phyloP scores from a whole-genome alignment of 2,113 vertebrate genomes.

The Tetrao urogallus region DNA sequence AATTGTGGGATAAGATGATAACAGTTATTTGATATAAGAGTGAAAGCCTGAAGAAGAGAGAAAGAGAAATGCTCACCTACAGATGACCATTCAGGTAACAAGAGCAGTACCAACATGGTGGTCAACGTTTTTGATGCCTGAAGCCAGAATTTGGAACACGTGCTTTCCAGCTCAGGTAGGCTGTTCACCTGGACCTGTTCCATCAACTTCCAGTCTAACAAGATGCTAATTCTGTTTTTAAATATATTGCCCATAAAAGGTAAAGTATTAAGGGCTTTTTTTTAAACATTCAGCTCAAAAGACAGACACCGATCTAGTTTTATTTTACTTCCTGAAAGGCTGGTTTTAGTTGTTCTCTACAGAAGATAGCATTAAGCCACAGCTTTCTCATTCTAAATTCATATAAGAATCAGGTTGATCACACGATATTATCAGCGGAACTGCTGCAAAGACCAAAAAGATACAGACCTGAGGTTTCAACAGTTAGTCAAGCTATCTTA shows the following conservation, averaged over 20 bases:
- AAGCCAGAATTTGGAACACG: not conserved
- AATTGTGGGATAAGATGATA: not conserved
- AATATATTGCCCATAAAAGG: not conserved
- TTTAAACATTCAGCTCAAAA: not conserved
- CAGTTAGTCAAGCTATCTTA: constrained; percentile 27
- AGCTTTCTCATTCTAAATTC: not conserved
- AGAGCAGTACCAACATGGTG: not conserved
- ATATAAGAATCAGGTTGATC: not conserved
- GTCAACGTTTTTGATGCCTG: not conserved
- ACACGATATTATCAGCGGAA: not conserved
- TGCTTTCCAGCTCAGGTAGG: not conserved
- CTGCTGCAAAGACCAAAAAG: not conserved
- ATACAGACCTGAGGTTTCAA: not conserved
- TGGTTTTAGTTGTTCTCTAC: not conserved
- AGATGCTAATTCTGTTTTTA: not conserved
- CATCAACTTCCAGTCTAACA: accelerated
- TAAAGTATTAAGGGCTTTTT: not conserved
- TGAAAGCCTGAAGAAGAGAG: not conserved
- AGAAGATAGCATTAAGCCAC: not conserved
- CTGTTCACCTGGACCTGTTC: not conserved
- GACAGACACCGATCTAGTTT: not conserved
- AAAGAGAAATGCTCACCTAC: not conserved
- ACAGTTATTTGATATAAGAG: not conserved
- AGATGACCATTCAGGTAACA: not conserved
- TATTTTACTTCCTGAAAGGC: not conserved